Evolutionary conservation across 2,797 vertebrate genomes (phyloP).

Genomic region (Anas georgica): DNA sequence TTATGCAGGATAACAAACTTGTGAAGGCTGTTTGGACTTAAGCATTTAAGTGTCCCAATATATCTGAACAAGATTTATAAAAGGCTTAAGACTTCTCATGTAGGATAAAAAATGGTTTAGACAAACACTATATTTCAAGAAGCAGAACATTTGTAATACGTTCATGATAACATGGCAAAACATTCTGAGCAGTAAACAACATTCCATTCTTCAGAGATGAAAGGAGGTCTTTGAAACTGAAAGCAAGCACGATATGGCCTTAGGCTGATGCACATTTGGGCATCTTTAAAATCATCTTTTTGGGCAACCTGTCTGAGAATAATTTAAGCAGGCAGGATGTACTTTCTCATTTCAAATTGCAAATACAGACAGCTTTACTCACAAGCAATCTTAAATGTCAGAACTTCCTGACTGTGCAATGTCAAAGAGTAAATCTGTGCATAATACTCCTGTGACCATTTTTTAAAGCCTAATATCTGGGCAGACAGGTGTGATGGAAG

Average conservation of each 20-base stretch:
- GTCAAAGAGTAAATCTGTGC: not conserved
- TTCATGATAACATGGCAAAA: constrained; percentile 67
- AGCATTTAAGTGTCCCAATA: not conserved
- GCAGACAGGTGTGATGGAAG: not conserved
- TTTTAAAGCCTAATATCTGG: not conserved
- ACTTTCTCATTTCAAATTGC: constrained; percentile 51
- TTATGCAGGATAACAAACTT: not conserved
- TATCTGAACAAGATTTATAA: constrained; percentile 32
- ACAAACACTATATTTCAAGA: constrained; percentile 49
- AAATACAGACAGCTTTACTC: constrained; percentile 52
- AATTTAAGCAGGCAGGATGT: constrained; percentile 61
- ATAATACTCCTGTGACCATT: not conserved
- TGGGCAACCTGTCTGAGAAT: constrained; percentile 62
- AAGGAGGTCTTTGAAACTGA: constrained; percentile 69
- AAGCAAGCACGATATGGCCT: constrained; percentile 57
- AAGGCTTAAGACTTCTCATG: constrained; percentile 43
- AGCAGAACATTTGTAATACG: constrained; percentile 58
- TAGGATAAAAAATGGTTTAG: constrained; percentile 47
- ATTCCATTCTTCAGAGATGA: constrained; percentile 72
- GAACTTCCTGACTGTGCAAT: not conserved
- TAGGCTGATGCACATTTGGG: constrained; percentile 56
- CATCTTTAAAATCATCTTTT: constrained; percentile 70
- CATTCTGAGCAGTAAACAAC: constrained; percentile 71
- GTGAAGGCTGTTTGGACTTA: constrained; percentile 34
- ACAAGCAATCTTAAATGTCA: constrained; percentile 39